Percentiles rank a stretch among this genome's conserved stretches.
phyloP scores from a whole-genome alignment of 1,140 invertebrate genomes.

The Dendroctonus valens region DNA sequence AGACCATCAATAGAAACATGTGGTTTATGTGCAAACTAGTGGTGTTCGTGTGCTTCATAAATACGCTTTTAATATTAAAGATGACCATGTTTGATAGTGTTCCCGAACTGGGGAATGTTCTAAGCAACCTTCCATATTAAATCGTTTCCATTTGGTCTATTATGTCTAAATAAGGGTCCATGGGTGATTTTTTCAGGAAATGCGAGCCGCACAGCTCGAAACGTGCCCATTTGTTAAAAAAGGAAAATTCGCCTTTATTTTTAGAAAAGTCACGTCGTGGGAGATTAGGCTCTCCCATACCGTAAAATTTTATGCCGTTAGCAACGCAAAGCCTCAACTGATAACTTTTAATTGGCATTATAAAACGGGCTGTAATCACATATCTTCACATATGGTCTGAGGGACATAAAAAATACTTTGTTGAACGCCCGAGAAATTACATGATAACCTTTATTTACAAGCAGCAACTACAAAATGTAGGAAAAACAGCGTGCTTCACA shows the following conservation, averaged over 20 bases:
- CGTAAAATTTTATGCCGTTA: constrained; percentile 19
- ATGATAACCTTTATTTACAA: constrained; percentile 13
- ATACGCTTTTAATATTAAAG: constrained; percentile 11
- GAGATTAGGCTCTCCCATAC: constrained; percentile 23
- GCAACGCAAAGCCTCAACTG: constrained; percentile 21
- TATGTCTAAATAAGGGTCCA: no score
- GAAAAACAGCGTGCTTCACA: no score
- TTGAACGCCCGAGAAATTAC: constrained; percentile 6
- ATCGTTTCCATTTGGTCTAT: no score
- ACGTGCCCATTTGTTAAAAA: constrained; percentile 9
- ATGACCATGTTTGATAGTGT: not conserved
- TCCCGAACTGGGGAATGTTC: constrained; percentile 1
- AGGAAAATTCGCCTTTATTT: constrained; percentile 25
- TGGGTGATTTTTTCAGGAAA: no score
- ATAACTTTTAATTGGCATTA: constrained; percentile 34
- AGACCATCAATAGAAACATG: constrained; percentile 9
- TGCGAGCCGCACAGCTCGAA: not conserved
- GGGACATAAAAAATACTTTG: constrained; percentile 26
- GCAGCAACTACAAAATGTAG: not conserved
- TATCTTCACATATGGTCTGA: constrained; percentile 27
- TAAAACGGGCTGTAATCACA: constrained; percentile 32
- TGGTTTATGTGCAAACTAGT: constrained; percentile 18
- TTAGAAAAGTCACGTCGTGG: constrained; percentile 32
- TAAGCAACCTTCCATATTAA: not conserved
- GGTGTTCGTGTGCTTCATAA: constrained; percentile 12